Evolutionary conservation across 1,140 invertebrate species (phyloP).

Genomic region (Mercenaria mercenaria): DNA sequence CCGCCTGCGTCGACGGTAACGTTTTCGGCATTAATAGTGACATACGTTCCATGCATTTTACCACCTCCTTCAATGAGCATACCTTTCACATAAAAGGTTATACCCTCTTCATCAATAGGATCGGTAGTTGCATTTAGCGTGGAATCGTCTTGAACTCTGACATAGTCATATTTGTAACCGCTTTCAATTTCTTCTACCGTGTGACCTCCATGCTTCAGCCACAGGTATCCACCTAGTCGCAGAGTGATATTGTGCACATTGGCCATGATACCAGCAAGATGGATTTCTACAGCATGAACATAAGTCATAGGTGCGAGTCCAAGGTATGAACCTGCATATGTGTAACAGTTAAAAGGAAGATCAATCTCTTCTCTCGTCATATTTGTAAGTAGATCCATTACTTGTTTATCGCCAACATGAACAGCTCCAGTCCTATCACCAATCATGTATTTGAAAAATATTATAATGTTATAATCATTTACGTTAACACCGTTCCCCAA

Average conservation of each 20-base stretch:
- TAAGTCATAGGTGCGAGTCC: slow-evolving; percentile 78
- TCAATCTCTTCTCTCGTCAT: slow-evolving; percentile 76
- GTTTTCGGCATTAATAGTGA: slow-evolving; percentile 76
- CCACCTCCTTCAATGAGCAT: slow-evolving; percentile 80
- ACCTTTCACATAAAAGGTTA: slow-evolving; percentile 70
- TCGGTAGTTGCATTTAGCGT: slow-evolving; percentile 78
- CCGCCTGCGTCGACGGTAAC: slow-evolving; percentile 80
- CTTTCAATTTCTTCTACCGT: slow-evolving; percentile 69
- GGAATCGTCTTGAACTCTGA: slow-evolving; percentile 78
- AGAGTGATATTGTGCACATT: slow-evolving; percentile 78
- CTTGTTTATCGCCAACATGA: slow-evolving; percentile 74
- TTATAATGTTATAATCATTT: slow-evolving; percentile 72
- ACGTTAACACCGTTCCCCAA: slow-evolving; percentile 42
- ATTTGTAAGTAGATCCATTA: slow-evolving; percentile 71
- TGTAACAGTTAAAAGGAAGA: slow-evolving; percentile 78
- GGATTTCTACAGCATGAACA: slow-evolving; percentile 81
- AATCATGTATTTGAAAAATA: slow-evolving; percentile 82
- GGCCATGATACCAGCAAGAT: slow-evolving; percentile 77
- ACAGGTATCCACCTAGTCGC: slow-evolving; percentile 79
- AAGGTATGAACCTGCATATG: slow-evolving; percentile 74
- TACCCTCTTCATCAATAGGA: slow-evolving; percentile 76
- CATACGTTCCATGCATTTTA: slow-evolving; percentile 74
- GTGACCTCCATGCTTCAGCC: slow-evolving; percentile 79
- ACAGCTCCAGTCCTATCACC: slow-evolving; percentile 79
- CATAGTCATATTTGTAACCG: slow-evolving; percentile 72